Evolutionary conservation across 2,888 invertebrate species (phyloP), one percentile per base, ranked within the genome.

Genomic region (Neria commutata): DNA sequence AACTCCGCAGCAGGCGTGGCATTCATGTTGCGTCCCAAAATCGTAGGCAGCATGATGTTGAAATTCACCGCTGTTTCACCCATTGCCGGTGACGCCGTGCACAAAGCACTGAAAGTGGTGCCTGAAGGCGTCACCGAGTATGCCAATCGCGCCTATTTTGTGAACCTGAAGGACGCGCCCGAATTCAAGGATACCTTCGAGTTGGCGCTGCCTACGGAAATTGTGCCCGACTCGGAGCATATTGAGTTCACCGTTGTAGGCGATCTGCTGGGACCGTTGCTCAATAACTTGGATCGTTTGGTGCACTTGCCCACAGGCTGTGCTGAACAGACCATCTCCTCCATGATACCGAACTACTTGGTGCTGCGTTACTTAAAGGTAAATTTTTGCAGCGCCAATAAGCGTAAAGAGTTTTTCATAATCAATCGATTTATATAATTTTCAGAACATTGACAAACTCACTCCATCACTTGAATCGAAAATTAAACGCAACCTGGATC

Each of bases 361-460:
- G 86, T 95, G 21, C 83, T 94, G 14, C 89, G 94, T 73, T 96
- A 98, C 77, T 84, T 98, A 50, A 87, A 89, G 62, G 89, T 90
- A 0, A 85, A 85, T 61, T 88, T n/a, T n/a, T n/a, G n/a, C n/a
- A n/a, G n/a, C 14, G n/a, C n/a, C n/a, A n/a, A n/a, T n/a, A n/a
- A n/a, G n/a, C n/a, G n/a, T n/a, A n/a, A n/a, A n/a, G n/a, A n/a
- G n/a, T n/a, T n/a, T 29, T 29, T 8, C 29, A 6, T 17, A 16
- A 16, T 33, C 3, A 48, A 29, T 53, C n/a, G 24, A 10, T 16
- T 45, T 29, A 52, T 11, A 29, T n/a, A n/a, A n/a, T 29, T 58
- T 55, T 42, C n/a, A 62, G 69, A 63, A 54, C 65, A 84, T 84
- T 84, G 84, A 65, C 86, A 89, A 91, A 72, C 76, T 90, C 29